Percentiles rank a stretch among this genome's conserved stretches.
Conservation (phyloP, 2,888 invertebrate genomes). For the Thyatira batis region DNA sequence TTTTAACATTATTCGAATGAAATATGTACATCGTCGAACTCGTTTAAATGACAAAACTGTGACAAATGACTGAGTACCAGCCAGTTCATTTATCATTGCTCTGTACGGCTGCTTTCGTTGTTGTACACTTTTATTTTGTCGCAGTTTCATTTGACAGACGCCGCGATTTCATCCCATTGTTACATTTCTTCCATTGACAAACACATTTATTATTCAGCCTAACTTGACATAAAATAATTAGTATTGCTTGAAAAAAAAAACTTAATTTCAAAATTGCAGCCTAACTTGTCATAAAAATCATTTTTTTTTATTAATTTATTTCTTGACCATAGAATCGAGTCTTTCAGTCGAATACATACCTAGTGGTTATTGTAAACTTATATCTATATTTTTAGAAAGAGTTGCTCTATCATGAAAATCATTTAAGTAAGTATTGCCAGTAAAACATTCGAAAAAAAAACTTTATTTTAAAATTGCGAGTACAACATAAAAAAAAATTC, state of each 20-base stretch:
- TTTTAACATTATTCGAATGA: not conserved
- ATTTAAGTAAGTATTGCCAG: too few species aligned
- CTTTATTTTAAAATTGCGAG: too few species aligned
- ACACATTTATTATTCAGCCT: constrained; percentile 11
- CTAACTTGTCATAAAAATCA: too few species aligned
- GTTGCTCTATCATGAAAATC: too few species aligned
- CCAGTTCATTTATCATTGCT: constrained; percentile 53
- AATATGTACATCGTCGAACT: not conserved
- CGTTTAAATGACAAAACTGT: constrained; percentile 34
- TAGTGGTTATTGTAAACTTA: too few species aligned
- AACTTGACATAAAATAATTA: not conserved
- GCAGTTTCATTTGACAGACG: constrained; percentile 56
- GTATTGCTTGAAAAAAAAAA: too few species aligned
- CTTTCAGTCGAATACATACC: too few species aligned
- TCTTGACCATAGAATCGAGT: too few species aligned
- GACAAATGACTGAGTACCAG: constrained; percentile 52
- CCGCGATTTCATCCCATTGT: constrained; percentile 52
- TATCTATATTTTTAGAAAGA: too few species aligned
- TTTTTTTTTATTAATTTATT: too few species aligned
- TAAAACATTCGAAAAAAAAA: too few species aligned
- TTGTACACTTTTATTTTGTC: constrained; percentile 44
- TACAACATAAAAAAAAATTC: constrained; percentile 26
- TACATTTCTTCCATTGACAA: constrained; percentile 38
- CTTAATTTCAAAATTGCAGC: too few species aligned
- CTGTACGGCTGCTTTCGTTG: constrained; percentile 17